Evolutionary conservation across 2,797 vertebrate species (phyloP).

Genomic region (Megaceryle alcyon): DNA sequence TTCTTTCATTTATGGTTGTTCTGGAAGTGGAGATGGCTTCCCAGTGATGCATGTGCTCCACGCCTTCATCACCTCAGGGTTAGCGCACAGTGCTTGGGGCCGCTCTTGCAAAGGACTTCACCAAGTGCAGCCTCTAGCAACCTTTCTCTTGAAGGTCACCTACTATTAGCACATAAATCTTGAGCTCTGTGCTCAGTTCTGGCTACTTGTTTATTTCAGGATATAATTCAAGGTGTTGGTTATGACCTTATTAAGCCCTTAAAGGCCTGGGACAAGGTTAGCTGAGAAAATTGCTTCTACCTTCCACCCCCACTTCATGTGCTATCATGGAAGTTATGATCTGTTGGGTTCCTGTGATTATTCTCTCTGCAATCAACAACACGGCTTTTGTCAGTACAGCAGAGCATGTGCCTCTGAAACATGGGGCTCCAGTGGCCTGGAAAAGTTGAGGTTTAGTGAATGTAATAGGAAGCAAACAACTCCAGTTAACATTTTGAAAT

Average conservation of each 20-base stretch:
- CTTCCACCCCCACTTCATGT: neutral
- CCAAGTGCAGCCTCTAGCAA: neutral
- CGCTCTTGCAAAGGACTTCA: neutral
- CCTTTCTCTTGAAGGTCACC: constrained; percentile 51
- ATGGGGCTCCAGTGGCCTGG: neutral
- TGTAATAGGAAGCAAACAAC: neutral
- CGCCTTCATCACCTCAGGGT: neutral
- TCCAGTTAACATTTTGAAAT: neutral
- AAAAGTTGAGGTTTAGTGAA: neutral
- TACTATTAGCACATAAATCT: constrained; percentile 57
- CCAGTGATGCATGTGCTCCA: neutral
- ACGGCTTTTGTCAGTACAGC: neutral
- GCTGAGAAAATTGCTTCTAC: constrained; percentile 64
- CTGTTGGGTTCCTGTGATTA: constrained; percentile 30
- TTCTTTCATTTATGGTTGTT: constrained; percentile 28
- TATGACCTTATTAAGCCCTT: constrained; percentile 49
- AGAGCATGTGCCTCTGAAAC: neutral
- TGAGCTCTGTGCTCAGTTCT: constrained; percentile 5
- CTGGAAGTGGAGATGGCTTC: neutral
- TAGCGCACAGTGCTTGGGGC: neutral
- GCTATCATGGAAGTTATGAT: constrained; percentile 9
- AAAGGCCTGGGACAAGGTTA: constrained; percentile 52
- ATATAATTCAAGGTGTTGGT: constrained; percentile 63
- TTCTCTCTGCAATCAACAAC: neutral
- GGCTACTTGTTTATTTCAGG: constrained; percentile 65